These are phyloP conservation scores for Chionomys nivalis DNA, from an alignment of 2,113 vertebrate species.

Conservation along the genomic window DNA sequence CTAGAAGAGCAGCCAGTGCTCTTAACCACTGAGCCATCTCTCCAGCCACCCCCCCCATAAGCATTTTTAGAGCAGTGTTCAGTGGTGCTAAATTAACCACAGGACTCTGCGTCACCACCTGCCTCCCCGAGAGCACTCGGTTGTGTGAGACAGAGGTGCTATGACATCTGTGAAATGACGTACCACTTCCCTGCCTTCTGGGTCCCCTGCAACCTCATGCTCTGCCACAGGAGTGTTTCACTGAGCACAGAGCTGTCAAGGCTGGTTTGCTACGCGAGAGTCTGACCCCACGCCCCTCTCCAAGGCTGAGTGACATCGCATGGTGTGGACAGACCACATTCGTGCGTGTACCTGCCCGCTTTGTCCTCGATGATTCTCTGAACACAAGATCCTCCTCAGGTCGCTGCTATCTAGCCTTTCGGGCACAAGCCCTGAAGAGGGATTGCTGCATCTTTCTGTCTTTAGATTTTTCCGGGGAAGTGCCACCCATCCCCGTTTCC, in stretches of 20 bases:
- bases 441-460: not conserved
- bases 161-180: not conserved
- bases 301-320: too few relatives aligned
- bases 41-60: not conserved
- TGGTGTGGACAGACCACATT: fast-evolving
- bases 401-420: too few relatives aligned
- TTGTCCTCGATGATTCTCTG: too few relatives aligned
- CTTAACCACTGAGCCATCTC: not conserved
- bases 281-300: not conserved
- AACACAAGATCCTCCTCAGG: fast-evolving
- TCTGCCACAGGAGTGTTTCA: not conserved
- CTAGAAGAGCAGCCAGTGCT: not conserved
- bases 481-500: not conserved
- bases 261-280: not conserved
- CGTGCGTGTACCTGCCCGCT: not conserved
- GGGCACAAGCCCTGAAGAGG: too few relatives aligned
- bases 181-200: not conserved
- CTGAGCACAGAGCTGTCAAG: not conserved
- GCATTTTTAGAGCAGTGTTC: not conserved
- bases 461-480: not conserved
- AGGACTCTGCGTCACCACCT: too few relatives aligned
- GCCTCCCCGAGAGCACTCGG: too few relatives aligned
- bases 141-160: not conserved
- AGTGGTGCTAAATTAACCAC: too few relatives aligned
- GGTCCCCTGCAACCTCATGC: not conserved